Evolutionary conservation across 2,797 vertebrate genomes (phyloP), one percentile per base, ranked within the genome.

Genomic region (Acanthornis magna): DNA sequence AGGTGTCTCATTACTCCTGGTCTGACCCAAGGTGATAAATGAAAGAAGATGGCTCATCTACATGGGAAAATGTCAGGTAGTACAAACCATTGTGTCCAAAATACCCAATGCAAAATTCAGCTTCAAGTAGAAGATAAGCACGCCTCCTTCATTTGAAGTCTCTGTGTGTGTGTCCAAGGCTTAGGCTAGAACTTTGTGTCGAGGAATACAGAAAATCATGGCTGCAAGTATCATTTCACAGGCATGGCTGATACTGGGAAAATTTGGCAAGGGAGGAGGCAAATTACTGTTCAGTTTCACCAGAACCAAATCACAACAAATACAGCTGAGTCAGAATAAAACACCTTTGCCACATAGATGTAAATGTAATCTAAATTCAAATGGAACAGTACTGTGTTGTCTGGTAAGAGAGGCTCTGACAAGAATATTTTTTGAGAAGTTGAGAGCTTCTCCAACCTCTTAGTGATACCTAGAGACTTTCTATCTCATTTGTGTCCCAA

Each of bases 301-400:
- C 22, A 50, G 72, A 83, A 25, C 40, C 10, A 10, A 61, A n/a
- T 85, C 79, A 60, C 50, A 78, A 4, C 30, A 65, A 68, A n/a
- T 66, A 32, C 34, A 40, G 9, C 16, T 50, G 27, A 65, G n/a
- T 68, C 55, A 88, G 47, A 63, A 93, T 80, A 81, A 93, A 96
- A 85, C 65, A 62, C 61, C 58, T 91, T 80, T 96, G 81, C 77
- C 62, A 65, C 84, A 79, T 84, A 95, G 91, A 81, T 53, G 65
- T 91, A 73, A 89, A 43, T 42, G 22, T 34, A 13, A 27, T n/a
- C 38, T 88, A 30, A 70, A n/a, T 89, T 77, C 45, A 62, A 42
- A 68, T 25, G 29, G 30, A 85, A 63, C n/a, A 30, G 42, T 75
- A 30, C 13, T 72, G 26, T 75, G 26, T 75, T 81, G 42, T 32